Percentiles rank a stretch among this genome's conserved stretches.
phyloP scores from a whole-genome alignment of 2,888 invertebrate species.

The Apodemia zela region DNA sequence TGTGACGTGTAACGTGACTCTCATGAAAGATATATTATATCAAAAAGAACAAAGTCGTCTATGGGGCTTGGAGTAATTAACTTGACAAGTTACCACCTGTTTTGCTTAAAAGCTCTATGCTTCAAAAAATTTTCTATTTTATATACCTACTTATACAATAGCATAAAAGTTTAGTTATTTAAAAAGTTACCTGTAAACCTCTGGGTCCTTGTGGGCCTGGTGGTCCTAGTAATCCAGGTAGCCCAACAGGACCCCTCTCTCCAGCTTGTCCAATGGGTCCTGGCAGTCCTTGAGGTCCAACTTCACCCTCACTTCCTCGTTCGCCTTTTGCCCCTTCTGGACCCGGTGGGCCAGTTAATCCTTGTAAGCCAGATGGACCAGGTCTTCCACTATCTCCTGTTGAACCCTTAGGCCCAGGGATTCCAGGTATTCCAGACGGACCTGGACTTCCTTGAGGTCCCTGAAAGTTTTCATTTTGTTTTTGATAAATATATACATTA shows the following conservation, averaged over 20 bases:
- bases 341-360: conserved; percentile 86
- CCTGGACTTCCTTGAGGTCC: conserved; percentile 86
- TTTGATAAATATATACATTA: too few species aligned
- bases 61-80: too few species aligned
- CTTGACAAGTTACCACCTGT: too few species aligned
- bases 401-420: conserved; percentile 85
- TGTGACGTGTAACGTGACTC: too few species aligned
- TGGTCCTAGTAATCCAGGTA: conserved; percentile 84
- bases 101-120: too few species aligned
- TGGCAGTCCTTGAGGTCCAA: conserved; percentile 85
- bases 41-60: too few species aligned
- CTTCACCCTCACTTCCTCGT: conserved; percentile 83
- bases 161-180: too few species aligned
- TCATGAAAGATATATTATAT: too few species aligned
- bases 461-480: conserved; percentile 49
- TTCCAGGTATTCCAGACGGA: conserved; percentile 84
- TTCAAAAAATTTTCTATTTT: too few species aligned
- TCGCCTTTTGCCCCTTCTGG: conserved; percentile 88
- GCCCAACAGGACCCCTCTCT: conserved; percentile 81
- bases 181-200: conserved; percentile 76
- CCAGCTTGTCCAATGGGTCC: conserved; percentile 86
- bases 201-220: conserved; percentile 83
- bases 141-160: too few species aligned
- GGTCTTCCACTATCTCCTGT: conserved; percentile 85
- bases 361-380: conserved; percentile 84